phyloP scores from a whole-genome alignment of 2,113 vertebrate genomes.

The Sakesphorus luctuosus region DNA sequence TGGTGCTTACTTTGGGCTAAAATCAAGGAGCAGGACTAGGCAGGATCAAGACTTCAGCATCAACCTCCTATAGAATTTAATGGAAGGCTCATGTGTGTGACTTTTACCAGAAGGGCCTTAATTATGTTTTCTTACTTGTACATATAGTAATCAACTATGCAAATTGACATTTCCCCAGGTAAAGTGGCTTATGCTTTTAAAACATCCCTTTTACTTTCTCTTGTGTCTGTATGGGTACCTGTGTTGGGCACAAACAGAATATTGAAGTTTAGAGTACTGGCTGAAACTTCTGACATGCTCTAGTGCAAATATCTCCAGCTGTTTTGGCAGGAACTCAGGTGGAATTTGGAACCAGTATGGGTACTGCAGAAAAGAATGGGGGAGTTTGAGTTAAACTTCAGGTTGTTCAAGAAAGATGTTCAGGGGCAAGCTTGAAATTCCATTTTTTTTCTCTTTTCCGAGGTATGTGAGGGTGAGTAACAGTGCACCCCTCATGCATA shows the following conservation, averaged over 20 bases:
- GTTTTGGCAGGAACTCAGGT: neutral
- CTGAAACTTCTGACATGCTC: neutral
- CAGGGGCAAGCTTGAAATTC: neutral
- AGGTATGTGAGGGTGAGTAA: neutral
- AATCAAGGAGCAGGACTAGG: neutral
- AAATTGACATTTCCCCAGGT: slow-evolving; percentile 24
- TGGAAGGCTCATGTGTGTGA: neutral
- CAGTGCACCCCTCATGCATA: neutral
- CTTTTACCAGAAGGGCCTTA: slow-evolving; percentile 19
- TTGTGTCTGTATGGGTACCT: neutral
- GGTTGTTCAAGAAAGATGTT: neutral
- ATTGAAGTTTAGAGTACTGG: neutral
- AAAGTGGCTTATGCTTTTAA: slow-evolving; percentile 30
- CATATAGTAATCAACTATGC: slow-evolving; percentile 32
- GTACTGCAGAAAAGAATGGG: neutral
- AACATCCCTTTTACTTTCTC: neutral
- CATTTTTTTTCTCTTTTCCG: neutral
- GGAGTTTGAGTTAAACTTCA: neutral
- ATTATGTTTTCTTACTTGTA: slow-evolving; percentile 10
- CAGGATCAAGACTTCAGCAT: neutral
- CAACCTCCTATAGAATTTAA: neutral
- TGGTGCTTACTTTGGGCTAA: neutral
- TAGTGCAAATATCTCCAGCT: neutral
- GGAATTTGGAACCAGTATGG: neutral
- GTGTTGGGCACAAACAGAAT: neutral